Evolutionary conservation across 2,113 vertebrate species (phyloP).

Genomic region (Taxidea taxus): DNA sequence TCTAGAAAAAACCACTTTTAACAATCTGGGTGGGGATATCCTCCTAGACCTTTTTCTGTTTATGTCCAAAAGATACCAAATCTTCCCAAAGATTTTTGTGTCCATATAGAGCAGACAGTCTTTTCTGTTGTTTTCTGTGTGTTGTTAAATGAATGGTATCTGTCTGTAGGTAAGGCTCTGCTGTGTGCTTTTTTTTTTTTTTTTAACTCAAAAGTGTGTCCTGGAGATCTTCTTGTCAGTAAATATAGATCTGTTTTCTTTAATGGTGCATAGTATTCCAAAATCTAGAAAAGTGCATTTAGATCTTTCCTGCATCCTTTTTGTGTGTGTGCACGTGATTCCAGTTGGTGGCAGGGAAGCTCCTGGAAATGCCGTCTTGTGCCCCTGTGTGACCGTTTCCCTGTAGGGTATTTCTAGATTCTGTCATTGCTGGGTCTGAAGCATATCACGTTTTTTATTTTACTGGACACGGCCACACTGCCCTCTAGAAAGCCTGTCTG

Average conservation of each 20-base stretch:
- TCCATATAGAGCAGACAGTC: background rate
- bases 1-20: background rate
- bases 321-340: background rate
- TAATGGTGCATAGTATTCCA: background rate
- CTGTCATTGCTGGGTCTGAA: constrained; percentile 34
- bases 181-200: background rate
- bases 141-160: background rate
- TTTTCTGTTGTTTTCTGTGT: background rate
- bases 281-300: background rate
- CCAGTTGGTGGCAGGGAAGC: background rate
- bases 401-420: constrained; percentile 47
- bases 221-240: background rate
- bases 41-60: background rate
- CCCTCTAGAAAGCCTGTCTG: background rate
- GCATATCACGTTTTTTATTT: constrained; percentile 1
- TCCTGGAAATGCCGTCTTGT: constrained; percentile 39
- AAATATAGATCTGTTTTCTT: background rate
- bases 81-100: background rate
- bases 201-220: background rate
- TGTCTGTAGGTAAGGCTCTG: background rate
- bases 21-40: too few species aligned
- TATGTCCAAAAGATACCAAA: background rate
- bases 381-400: constrained; percentile 9
- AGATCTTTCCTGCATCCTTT: background rate
- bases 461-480: background rate